Evolutionary conservation across 2,888 invertebrate genomes (phyloP).

Genomic region (Margaritifera margaritifera): DNA sequence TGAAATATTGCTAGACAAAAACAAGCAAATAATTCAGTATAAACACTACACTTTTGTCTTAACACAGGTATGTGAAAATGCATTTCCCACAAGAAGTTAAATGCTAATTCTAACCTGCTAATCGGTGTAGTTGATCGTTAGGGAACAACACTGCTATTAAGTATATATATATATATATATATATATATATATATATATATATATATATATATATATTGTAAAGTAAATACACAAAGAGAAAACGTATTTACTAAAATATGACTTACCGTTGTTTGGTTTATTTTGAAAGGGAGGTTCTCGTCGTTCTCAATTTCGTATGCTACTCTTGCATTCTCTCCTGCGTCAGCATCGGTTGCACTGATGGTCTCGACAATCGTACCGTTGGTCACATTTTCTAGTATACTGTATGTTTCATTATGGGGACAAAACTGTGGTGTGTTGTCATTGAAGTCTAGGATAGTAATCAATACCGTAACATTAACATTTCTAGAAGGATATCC

Average conservation of each 20-base stretch:
- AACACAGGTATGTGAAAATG: too few relatives aligned
- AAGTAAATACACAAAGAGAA: too few relatives aligned
- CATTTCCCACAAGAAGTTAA: too few relatives aligned
- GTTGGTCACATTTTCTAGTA: slow-evolving; percentile 5
- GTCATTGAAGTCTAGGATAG: slow-evolving; percentile 19
- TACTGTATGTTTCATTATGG: not conserved
- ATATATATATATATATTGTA: too few relatives aligned
- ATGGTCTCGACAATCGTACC: not conserved
- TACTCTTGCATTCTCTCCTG: slow-evolving; percentile 5
- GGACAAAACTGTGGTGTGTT: slow-evolving; percentile 8
- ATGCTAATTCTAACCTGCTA: too few relatives aligned
- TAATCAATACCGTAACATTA: slow-evolving; percentile 7
- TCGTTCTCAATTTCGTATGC: not conserved
- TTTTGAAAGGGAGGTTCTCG: not conserved
- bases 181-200: too few relatives aligned
- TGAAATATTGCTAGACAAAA: too few relatives aligned
- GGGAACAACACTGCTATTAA: too few relatives aligned
- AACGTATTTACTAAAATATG: not conserved
- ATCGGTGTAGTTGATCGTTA: too few relatives aligned
- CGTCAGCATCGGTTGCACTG: slow-evolving; percentile 9
- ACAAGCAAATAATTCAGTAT: too few relatives aligned
- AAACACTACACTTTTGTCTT: too few relatives aligned
- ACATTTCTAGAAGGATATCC: slow-evolving; percentile 13
- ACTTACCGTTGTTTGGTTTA: slow-evolving; percentile 9
- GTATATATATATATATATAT: too few relatives aligned